Evolutionary conservation across 2,888 invertebrate species (phyloP), one percentile per base, ranked within the genome.

Genomic region (Zygogramma bicolorata): DNA sequence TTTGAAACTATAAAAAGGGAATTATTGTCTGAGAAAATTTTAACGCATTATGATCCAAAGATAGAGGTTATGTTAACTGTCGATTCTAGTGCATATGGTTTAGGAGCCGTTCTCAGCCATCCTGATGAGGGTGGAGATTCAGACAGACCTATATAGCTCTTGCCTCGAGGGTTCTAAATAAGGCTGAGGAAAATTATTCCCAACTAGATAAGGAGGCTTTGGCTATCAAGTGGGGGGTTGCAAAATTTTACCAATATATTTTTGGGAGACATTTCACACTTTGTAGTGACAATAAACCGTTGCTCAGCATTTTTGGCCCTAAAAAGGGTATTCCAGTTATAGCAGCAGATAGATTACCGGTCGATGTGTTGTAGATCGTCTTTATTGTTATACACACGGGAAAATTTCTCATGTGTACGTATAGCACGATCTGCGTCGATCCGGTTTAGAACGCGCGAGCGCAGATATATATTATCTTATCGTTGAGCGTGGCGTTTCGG

Each of bases 131-230:
- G 5, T 13, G 29, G 18, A 15, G 31, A 58, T 3, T 29, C 58
- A 7, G 58, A 58, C 29, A 58, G 58, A 7, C 8, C 58, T n/a
- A 58, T n/a, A n/a, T 58, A 18, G 58, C 58, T 15, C 29, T 58
- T 4, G 58, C 58, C n/a, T 58, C 31, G n/a, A 1, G 58, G 10
- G 58, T 58, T 13, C 18, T 58, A 4, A 27, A 22, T 58, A 6
- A 27, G 3, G 3, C 58, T 6, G 58, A 58, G 29, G 29, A 58
- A n/a, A 20, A 29, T 1, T 58, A 29, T 15, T 18, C 6, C 27
- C n/a, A n/a, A n/a, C n/a, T 58, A 58, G 58, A 58, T 29, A 58
- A 58, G 8, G 25, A 29, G 18, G 27, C 31, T 15, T 13, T 40
- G 3, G 40, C 40, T n/a, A 2, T 42, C 6, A 42, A 42, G 15